Base-by-base conservation (phyloP, 2,888 invertebrate species). In the Noctua pronuba region DNA sequence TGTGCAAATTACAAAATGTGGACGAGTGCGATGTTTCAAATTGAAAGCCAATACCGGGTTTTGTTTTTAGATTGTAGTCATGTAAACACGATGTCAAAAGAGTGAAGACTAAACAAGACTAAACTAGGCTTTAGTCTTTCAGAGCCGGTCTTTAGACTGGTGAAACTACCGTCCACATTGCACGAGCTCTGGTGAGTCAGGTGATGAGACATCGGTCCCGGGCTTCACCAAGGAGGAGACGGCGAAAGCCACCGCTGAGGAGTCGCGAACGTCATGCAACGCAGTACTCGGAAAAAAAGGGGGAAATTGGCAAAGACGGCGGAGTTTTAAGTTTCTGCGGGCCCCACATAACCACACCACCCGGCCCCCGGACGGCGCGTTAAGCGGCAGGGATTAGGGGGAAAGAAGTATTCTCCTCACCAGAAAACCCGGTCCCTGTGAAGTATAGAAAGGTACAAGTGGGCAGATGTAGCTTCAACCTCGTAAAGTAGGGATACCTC, bases 1-100 rank as follows among this genome's bases (percentile, higher is more conserved):
- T 46, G 28, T n/a, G 2, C 55, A 52, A 83, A 46, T 58, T 44
- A 71, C 24, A 64, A 35, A 55, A 55, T 46, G 41, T n/a, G 28
- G 35, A 58, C 21, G 1, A 41, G 38, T 60, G 44, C 21, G 28
- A 44, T 67, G 49, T 70, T 58, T 38, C n/a, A 65, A 85, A 69
- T 55, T 28, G 1, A n/a, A 65, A n/a, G n/a, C 41, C 18, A n/a
- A n/a, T 41, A n/a, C n/a, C 21, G 21, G 18, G 21, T 31, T 62
- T 60, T 31, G 1, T 60, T 58, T 58, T 60, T 31, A 8, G 28
- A 28, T 31, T 60, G 18, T 60, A 18, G 8, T 60, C 1, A 60
- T 31, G 6, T 60, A 8, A 60, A 31, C 21, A 28, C 8, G 60
- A 60, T 31, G 16, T 24, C 52, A 52, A 0, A 52, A 52, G 24